These are phyloP conservation scores for Sebastes fasciatus DNA, from an alignment of 2,113 vertebrate genomes.

Conservation along the genomic window DNA sequence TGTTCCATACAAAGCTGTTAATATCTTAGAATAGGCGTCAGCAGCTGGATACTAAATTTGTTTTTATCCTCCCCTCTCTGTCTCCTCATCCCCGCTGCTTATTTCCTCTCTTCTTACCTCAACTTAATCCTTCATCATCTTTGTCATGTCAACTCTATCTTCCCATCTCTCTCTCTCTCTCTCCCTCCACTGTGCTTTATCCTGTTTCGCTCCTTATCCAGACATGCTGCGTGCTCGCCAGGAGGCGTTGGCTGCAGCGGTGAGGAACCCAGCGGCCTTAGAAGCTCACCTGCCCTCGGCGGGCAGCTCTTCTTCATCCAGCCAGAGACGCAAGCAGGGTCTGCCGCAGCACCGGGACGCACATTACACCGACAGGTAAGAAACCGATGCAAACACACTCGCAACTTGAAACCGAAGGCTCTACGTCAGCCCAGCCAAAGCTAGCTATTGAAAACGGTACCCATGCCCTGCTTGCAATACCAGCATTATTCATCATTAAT, in stretches of 20 bases:
- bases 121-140: constrained; percentile 40
- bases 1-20: neutral
- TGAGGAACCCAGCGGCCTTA: constrained; percentile 88
- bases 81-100: constrained; percentile 7
- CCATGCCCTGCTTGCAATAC: constrained; percentile 12
- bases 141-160: constrained; percentile 15
- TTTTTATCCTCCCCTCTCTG: constrained; percentile 22
- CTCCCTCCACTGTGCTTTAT: constrained; percentile 4
- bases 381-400: neutral
- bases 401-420: neutral
- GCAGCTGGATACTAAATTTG: constrained; percentile 44
- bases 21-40: neutral
- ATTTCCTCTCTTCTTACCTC: neutral
- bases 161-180: constrained; percentile 40
- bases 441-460: neutral
- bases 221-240: constrained; percentile 92
- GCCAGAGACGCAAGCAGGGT: constrained; percentile 94
- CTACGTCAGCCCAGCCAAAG: neutral
- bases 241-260: constrained; percentile 88
- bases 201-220: constrained; percentile 60
- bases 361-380: constrained; percentile 93
- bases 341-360: constrained; percentile 92
- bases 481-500: constrained; percentile 44
- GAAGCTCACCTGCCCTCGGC: constrained; percentile 92
- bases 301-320: constrained; percentile 84